phyloP scores from a whole-genome alignment of 2,888 invertebrate species.

The Rosalia funebris region DNA sequence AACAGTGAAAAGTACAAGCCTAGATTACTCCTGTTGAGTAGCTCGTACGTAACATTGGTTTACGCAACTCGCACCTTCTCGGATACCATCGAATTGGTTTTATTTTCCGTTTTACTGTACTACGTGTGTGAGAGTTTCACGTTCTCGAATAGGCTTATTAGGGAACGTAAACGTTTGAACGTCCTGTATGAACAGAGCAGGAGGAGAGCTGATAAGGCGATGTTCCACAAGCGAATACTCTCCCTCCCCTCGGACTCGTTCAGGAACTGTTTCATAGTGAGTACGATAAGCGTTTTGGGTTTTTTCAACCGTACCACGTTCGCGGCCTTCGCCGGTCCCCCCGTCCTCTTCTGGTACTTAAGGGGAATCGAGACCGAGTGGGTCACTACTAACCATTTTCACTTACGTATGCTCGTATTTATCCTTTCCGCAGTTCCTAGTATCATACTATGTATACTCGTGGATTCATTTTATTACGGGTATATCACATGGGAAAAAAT shows the following conservation, averaged over 20 bases:
- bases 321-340: slow-evolving; percentile 82
- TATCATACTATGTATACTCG: no score
- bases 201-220: slow-evolving; percentile 77
- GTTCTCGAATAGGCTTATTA: slow-evolving; percentile 74
- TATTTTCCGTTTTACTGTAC: slow-evolving; percentile 79
- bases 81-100: slow-evolving; percentile 84
- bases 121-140: slow-evolving; percentile 80
- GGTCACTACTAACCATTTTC: no score
- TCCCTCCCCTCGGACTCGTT: slow-evolving; percentile 78
- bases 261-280: slow-evolving; percentile 73
- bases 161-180: slow-evolving; percentile 77
- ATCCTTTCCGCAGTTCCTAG: no score
- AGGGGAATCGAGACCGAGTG: slow-evolving; percentile 76
- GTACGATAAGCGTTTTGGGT: slow-evolving; percentile 77
- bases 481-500: no score
- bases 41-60: slow-evolving; percentile 85
- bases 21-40: slow-evolving; percentile 78
- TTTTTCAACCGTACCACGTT: slow-evolving; percentile 95
- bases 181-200: slow-evolving; percentile 76
- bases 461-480: no score
- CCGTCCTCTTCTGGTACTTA: slow-evolving; percentile 88
- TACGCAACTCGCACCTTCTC: slow-evolving; percentile 90
- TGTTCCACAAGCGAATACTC: slow-evolving; percentile 76
- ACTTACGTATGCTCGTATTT: no score
- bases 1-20: slow-evolving; percentile 79